Evolutionary conservation across 2,888 invertebrate species (phyloP).

Genomic region (Andrena fulva): DNA sequence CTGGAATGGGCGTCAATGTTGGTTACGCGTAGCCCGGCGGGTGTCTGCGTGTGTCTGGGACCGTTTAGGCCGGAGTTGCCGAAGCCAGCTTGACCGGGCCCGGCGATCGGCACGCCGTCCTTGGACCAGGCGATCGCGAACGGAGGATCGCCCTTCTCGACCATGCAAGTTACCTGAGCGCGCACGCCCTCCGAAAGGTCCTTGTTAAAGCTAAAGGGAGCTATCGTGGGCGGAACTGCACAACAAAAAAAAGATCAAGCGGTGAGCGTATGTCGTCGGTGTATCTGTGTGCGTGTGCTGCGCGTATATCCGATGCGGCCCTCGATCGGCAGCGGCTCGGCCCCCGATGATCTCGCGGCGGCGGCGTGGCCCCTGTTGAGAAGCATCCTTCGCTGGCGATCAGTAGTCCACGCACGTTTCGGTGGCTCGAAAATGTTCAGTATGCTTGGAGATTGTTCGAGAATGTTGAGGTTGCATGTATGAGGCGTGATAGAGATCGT

Average conservation of each 20-base stretch:
- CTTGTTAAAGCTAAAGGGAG: constrained; percentile 92
- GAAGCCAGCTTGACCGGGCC: constrained; percentile 85
- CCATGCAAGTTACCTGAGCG: constrained; percentile 95
- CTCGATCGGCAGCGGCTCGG: background rate
- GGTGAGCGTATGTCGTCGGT: constrained; percentile 37
- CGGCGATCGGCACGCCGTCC: constrained; percentile 91
- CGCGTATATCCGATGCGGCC: constrained; percentile 5
- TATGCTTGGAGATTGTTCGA: background rate
- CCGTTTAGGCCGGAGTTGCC: constrained; percentile 65
- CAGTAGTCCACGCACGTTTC: constrained; percentile 23
- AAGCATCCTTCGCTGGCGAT: background rate
- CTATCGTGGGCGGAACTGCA: constrained; percentile 94
- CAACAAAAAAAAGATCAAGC: constrained; percentile 75
- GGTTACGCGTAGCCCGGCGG: constrained; percentile 80
- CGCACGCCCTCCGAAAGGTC: constrained; percentile 91
- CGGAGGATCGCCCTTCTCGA: constrained; percentile 96
- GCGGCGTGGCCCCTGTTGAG: constrained; percentile 14
- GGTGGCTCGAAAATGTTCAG: constrained; percentile 20
- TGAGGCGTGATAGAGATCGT: background rate
- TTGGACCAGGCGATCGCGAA: constrained; percentile 96
- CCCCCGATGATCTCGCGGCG: background rate
- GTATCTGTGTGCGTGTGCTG: constrained; percentile 26
- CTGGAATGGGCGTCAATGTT: constrained; percentile 93
- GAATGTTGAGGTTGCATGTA: background rate
- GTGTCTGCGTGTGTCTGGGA: constrained; percentile 71